Evolutionary conservation across 1,140 invertebrate genomes (phyloP), one percentile per base, ranked within the genome.

Genomic region (Idris sp.): DNA sequence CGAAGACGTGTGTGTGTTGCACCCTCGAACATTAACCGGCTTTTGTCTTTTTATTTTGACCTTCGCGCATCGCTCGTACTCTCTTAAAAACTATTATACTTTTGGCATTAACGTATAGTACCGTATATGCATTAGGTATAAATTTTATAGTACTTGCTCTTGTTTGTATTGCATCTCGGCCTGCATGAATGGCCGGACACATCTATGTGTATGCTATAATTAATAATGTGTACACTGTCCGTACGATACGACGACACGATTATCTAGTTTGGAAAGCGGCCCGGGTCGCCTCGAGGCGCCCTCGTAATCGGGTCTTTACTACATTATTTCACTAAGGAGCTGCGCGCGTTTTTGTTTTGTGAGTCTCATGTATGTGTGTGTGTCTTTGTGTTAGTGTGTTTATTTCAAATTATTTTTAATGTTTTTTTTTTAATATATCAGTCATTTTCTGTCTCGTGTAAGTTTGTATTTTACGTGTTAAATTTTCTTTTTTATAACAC

Each of bases 41-140:
- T 79, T 72, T 71, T 76, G 59, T 69, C 44, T 53, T 6, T 68
- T 58, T 44, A 48, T 74, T 65, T 68, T 74, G 46, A 68, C 49
- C 46, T 68, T 67, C 72, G 56, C 72, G 64, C 64, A 68, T 72
- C 54, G 54, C 54, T 72, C 67, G 59, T 71, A 61, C 67, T 56
- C 49, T 68, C 77, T 80, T 81, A 81, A 74, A 77, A 85, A 84
- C 84, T 86, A 86, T 86, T 86, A 86, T 87, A 86, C 86, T 86
- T 87, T 87, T 86, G 85, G 86, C 86, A 86, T 87, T 87, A 85
- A 86, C 81, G 84, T 86, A 87, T 81, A 83, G 77, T 84, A 86
- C 81, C 82, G 77, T 83, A 81, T 86, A 86, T 84, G 82, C 81
- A 76, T 86, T 77, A 83, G 82, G 84, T 86, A 87, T 86, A 86